A percentile compares a stretch with the other conserved stretches of the same genome.
These are phyloP conservation scores for Anoura caudifer DNA, from an alignment of 2,113 vertebrate species.

Conservation along the genomic window DNA sequence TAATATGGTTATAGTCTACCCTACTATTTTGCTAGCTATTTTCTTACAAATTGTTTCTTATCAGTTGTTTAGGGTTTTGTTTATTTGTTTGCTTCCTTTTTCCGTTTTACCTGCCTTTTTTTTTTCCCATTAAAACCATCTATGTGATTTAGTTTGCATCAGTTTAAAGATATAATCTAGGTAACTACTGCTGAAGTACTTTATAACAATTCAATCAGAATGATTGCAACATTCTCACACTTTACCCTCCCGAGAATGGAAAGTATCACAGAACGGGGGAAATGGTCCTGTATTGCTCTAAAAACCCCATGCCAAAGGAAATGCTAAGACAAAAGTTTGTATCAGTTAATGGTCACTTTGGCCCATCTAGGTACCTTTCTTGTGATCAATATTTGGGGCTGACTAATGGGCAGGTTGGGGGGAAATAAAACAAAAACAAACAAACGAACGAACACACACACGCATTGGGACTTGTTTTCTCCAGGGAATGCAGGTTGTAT, in stretches of 20 bases:
- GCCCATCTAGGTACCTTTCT: background rate
- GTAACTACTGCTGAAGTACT: background rate
- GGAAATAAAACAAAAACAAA: too few species aligned
- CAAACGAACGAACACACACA: too few species aligned
- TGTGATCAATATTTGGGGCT: background rate
- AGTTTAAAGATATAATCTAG: background rate
- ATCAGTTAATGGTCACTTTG: background rate
- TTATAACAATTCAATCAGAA: background rate
- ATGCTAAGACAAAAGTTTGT: background rate
- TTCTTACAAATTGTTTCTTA: background rate
- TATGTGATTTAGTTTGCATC: background rate
- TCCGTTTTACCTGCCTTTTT: background rate
- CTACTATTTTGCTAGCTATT: background rate
- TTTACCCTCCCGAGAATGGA: background rate
- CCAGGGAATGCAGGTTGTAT: background rate
- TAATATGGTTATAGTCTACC: background rate
- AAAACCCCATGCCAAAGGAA: background rate
- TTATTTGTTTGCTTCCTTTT: background rate
- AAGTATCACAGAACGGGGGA: background rate
- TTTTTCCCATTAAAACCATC: too few species aligned
- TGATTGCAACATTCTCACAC: background rate
- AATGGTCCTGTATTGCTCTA: background rate
- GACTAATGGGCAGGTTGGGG: background rate
- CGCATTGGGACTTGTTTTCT: background rate
- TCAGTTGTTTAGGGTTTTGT: background rate